A percentile compares a stretch with the other conserved stretches of the same genome.
phyloP scores from a whole-genome alignment of 2,113 vertebrate species.

The Podarcis raffonei region DNA sequence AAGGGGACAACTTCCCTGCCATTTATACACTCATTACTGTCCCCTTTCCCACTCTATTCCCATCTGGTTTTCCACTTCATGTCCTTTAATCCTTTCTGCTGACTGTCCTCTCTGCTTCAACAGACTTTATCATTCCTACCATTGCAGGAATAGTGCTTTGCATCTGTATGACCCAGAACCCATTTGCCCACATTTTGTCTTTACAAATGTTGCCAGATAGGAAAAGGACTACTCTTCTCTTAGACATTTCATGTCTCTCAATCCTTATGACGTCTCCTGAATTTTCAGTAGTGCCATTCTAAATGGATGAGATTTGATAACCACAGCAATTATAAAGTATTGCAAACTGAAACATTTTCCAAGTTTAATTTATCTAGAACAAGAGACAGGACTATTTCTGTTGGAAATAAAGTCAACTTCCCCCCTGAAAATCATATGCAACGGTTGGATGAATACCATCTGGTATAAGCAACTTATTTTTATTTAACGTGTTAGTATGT shows the following conservation, averaged over 20 bases:
- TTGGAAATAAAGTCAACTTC: slow-evolving; percentile 7
- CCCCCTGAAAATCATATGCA: background rate
- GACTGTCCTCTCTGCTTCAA: background rate
- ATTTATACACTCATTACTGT: background rate
- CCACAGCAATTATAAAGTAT: background rate
- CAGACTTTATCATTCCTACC: background rate
- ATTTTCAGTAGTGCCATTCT: background rate
- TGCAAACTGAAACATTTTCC: background rate
- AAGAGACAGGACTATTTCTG: background rate
- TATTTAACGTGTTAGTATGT: background rate
- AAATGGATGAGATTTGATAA: background rate
- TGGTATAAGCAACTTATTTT: slow-evolving; percentile 1
- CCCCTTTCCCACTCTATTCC: background rate
- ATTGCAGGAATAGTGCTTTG: background rate
- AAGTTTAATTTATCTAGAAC: slow-evolving; percentile 7
- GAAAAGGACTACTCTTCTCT: background rate
- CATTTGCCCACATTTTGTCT: background rate
- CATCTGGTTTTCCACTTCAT: background rate
- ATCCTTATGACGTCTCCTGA: background rate
- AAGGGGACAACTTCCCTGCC: background rate
- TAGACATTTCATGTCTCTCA: background rate
- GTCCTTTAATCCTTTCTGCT: background rate
- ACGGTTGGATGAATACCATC: slow-evolving; percentile 19
- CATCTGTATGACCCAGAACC: background rate
- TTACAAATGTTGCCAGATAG: background rate